Base-by-base conservation (phyloP, 53 echinoderm and acorn worm genomes). In the Henricia sp. region DNA sequence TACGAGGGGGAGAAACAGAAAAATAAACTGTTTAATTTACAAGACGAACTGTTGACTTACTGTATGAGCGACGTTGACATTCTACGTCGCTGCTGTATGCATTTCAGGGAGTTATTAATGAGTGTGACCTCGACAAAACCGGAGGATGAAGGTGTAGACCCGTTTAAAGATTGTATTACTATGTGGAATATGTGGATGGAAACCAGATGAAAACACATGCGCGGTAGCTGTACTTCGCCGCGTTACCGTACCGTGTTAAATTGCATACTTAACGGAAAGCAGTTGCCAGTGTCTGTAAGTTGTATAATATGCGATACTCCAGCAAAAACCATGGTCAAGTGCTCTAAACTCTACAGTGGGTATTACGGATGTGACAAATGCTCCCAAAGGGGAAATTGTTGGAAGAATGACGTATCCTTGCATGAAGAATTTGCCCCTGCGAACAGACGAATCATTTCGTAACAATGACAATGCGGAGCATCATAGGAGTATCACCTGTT, bases 341-440 rank as follows among this genome's bases (percentile, higher is more conserved):
- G 70, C 2, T 9, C 26, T 23, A 72, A 72, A 29, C 27, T 50
- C 3, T 50, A 72, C 33, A 27, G 27, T 50, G 72, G 72, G 1
- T 72, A 50, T 29, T 32, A 72, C 27, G 72, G 72, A 9, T 72
- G 72, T 72, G 72, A 72, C 51, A 72, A 72, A 25, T 72, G 72
- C 33, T 24, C 20, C 6, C 72, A 72, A 26, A 72, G 44, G 17
- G 72, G 72, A 14, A 3, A 50, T 24, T 44, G 48, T 1, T 11
- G n/a, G 86, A 9, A 90, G 86, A 52, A 77, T 90, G 90, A 90
- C 83, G 24, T 86, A 82, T 50, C 90, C 90, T 29, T 25, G 55
- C 55, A 80, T 64, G n/a, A 59, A 34, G n/a, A 86, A 86, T 90
- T 10, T 80, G 28, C 56, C 32, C 34, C 66, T 55, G n/a, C 57